Percentiles rank a stretch among this genome's conserved stretches.
Evolutionary conservation across 2,113 vertebrate species (phyloP).

Genomic region (Parotia lawesii): DNA sequence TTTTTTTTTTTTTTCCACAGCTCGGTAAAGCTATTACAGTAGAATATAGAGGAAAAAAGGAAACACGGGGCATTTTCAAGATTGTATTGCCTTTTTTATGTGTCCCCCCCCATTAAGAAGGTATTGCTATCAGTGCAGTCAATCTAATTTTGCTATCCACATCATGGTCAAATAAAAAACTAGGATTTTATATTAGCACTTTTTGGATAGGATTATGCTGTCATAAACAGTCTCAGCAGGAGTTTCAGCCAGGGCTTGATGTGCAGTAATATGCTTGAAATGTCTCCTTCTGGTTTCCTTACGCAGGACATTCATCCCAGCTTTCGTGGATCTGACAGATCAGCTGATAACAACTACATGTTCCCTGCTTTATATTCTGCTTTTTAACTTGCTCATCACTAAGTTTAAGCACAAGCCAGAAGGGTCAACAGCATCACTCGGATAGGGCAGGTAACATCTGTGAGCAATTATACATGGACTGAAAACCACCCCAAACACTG

Average conservation of each 20-base stretch:
- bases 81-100: slow-evolving; percentile 4
- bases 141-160: background rate
- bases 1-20: background rate
- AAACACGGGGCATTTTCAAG: background rate
- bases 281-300: slow-evolving; percentile 8
- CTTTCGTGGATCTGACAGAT: background rate
- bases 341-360: background rate
- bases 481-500: background rate
- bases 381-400: background rate
- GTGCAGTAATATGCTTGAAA: slow-evolving; percentile 23
- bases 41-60: background rate
- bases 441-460: slow-evolving; percentile 4
- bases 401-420: background rate
- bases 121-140: slow-evolving; percentile 11
- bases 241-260: slow-evolving; percentile 10
- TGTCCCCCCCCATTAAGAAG: background rate
- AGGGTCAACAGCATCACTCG: background rate
- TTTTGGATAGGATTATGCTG: slow-evolving; percentile 57
- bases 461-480: background rate
- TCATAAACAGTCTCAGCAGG: slow-evolving; percentile 66
- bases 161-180: slow-evolving; percentile 17
- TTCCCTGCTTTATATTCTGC: background rate
- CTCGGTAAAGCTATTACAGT: slow-evolving; percentile 3
- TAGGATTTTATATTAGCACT: slow-evolving; percentile 10
- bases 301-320: background rate